Evolutionary conservation across 2,797 vertebrate genomes (phyloP).

Genomic region (Salarias fasciatus): DNA sequence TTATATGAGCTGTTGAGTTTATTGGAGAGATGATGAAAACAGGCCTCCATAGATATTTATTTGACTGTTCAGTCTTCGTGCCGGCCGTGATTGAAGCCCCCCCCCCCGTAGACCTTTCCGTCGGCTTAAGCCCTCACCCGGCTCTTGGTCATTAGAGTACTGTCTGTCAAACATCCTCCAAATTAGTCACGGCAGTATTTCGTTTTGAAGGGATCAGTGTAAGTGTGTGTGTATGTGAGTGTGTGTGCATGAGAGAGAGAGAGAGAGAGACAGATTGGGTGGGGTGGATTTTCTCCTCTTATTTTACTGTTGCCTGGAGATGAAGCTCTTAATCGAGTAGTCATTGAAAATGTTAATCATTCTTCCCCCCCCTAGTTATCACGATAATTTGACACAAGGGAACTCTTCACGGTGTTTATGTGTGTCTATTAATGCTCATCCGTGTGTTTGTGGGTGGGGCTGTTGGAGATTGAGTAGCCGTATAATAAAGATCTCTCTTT

Average conservation of each 20-base stretch:
- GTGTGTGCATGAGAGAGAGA: conserved; percentile 37
- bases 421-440: conserved; percentile 19
- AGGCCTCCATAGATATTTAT: conserved; percentile 26
- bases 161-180: conserved; percentile 72
- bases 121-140: conserved; percentile 68
- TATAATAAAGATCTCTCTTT: conserved; percentile 28
- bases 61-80: conserved; percentile 40
- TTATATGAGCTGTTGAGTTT: conserved; percentile 36
- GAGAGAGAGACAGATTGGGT: conserved; percentile 9
- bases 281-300: conserved; percentile 2
- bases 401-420: conserved; percentile 27
- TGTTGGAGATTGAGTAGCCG: neutral
- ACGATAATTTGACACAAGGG: conserved; percentile 61
- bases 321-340: conserved; percentile 71
- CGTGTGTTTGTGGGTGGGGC: conserved; percentile 8
- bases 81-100: conserved; percentile 48
- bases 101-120: conserved; percentile 58
- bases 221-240: conserved; percentile 28
- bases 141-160: conserved; percentile 67
- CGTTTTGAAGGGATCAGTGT: conserved; percentile 38
- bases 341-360: conserved; percentile 69
- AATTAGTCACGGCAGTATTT: conserved; percentile 60
- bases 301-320: conserved; percentile 68
- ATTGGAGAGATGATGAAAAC: conserved; percentile 39
- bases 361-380: conserved; percentile 66